phyloP scores from a whole-genome alignment of 2,888 invertebrate genomes.

The Pheosia tremula region DNA sequence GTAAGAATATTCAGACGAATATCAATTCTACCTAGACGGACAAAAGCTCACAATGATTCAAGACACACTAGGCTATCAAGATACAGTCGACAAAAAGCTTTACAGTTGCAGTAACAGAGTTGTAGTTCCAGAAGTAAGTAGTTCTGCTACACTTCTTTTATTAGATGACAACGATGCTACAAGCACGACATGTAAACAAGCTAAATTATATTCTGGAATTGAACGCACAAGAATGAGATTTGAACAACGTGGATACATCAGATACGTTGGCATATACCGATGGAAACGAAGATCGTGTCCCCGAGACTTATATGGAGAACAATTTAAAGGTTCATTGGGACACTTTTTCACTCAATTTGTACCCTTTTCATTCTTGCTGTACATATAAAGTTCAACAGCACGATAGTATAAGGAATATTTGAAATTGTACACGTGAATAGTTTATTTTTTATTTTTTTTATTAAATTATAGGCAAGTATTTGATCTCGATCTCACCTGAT shows the following conservation, averaged over 20 bases:
- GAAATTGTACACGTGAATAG: constrained; percentile 41
- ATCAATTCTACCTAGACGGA: constrained; percentile 46
- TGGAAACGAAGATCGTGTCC: constrained; percentile 59
- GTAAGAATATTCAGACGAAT: constrained; percentile 46
- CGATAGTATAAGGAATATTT: constrained; percentile 43
- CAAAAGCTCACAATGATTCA: constrained; percentile 51
- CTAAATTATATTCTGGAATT: constrained; percentile 54
- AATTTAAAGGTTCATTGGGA: constrained; percentile 67
- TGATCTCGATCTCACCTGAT: too few species aligned
- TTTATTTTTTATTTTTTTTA: too few species aligned
- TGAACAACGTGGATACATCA: constrained; percentile 46
- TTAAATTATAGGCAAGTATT: too few species aligned
- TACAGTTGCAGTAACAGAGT: constrained; percentile 72
- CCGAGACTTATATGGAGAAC: constrained; percentile 59
- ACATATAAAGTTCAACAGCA: constrained; percentile 35
- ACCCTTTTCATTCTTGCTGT: constrained; percentile 56
- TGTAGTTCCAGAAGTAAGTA: constrained; percentile 66
- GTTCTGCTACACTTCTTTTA: constrained; percentile 60
- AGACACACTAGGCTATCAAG: constrained; percentile 31
- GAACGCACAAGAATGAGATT: constrained; percentile 56
- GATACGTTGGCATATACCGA: constrained; percentile 58
- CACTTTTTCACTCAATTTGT: constrained; percentile 70
- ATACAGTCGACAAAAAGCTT: constrained; percentile 66
- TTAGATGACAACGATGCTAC: constrained; percentile 51
- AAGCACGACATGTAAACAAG: constrained; percentile 53